Evolutionary conservation across 2,888 invertebrate genomes (phyloP), one percentile per base, ranked within the genome.

Genomic region (Leucoma salicis): DNA sequence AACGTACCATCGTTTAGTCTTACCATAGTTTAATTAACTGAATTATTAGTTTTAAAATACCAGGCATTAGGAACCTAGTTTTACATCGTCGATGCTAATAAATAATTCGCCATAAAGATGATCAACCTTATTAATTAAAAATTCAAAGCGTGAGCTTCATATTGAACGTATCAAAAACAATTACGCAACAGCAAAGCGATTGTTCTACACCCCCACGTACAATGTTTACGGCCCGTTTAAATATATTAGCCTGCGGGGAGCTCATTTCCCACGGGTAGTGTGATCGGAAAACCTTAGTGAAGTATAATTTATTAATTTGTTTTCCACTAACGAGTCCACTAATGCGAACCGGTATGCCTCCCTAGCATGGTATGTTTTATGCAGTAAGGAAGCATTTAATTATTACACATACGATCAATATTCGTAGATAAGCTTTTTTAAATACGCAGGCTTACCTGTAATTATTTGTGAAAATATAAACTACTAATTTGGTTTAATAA

Each of bases 251-350:
- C 35, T 35, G 39, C 37, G 45, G 45, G 48, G 49, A 31, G 32
- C 43, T 49, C 66, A 67, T 69, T 82, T 87, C 87, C 81, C 87
- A 87, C 85, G 85, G 56, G 54, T 56, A 53, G 66, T 74, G 78
- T 78, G 79, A 73, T 74, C 73, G 62, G 74, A 74, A 74, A 74
- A 59, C 63, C 47, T 66, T 59, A 74, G 64, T 48, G 52, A 51
- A 66, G 73, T 64, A 80, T 84, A 85, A 85, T 85, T 78, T 81
- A 86, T 85, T 86, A 83, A 86, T 87, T 83, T 81, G 83, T 76
- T 85, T 83, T 82, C 82, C 63, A 66, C 74, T 86, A 82, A 84
- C 82, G 82, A 86, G 75, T 58, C 45, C 57, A 64, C 70, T 83
- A 78, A 84, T 81, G 78, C 77, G 69, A 70, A 66, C 57, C 55